phyloP scores from a whole-genome alignment of 2,113 vertebrate genomes.

The Spilogale gracilis region DNA sequence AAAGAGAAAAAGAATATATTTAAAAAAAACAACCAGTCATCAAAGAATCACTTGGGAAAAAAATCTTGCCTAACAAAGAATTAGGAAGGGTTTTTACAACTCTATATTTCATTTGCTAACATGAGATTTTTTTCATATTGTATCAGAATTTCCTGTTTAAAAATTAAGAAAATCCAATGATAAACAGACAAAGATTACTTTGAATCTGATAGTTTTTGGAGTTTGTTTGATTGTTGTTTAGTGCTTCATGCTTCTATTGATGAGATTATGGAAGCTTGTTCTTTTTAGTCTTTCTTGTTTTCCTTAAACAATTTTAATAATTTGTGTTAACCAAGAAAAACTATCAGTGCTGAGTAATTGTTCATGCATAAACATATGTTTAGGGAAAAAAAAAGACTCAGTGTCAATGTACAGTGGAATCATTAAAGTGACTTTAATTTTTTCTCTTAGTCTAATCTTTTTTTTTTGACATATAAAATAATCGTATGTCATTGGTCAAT shows the following conservation, averaged over 20 bases:
- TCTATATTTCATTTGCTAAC: neutral
- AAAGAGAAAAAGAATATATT: neutral
- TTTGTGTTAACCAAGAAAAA: neutral
- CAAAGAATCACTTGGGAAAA: neutral
- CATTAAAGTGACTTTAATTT: neutral
- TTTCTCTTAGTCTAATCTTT: neutral
- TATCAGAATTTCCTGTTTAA: neutral
- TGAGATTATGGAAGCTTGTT: neutral
- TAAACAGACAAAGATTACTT: neutral
- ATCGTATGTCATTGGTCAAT: neutral
- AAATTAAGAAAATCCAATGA: neutral
- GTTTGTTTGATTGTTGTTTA: neutral
- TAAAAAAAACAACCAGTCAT: neutral
- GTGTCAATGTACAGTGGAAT: neutral
- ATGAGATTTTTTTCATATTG: neutral
- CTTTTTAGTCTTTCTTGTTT: neutral
- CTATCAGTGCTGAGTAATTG: neutral
- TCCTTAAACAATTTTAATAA: neutral
- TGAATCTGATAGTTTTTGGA: neutral
- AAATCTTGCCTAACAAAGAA: neutral
- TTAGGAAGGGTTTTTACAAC: neutral
- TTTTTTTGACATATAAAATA: neutral
- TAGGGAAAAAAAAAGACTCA: neutral
- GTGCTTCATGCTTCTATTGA: neutral
- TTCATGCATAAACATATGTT: neutral